These are phyloP conservation scores for Gopherus flavomarginatus DNA, from an alignment of 2,113 vertebrate species.

Conservation along the genomic window DNA sequence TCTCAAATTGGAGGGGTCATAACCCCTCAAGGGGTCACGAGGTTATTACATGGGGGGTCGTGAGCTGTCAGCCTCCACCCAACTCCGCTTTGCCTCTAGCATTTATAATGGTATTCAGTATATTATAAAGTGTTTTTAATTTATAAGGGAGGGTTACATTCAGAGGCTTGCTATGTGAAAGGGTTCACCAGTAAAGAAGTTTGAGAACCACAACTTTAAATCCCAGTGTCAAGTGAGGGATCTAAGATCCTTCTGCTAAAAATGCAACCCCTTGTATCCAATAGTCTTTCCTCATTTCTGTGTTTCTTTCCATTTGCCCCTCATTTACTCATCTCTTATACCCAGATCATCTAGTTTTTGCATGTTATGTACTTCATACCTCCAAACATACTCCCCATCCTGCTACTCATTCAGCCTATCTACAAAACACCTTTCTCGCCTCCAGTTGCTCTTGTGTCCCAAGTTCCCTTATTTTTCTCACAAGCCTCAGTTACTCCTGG, in stretches of 20 bases:
- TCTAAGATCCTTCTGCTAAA: background rate
- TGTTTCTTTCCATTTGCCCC: background rate
- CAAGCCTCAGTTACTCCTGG: background rate
- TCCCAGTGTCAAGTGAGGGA: background rate
- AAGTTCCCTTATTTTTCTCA: background rate
- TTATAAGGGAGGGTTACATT: too few species aligned
- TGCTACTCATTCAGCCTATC: background rate
- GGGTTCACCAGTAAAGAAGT: too few species aligned
- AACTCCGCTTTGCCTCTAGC: too few species aligned
- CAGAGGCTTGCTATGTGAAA: too few species aligned
- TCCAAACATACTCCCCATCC: too few species aligned
- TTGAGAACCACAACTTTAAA: background rate
- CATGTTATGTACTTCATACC: background rate
- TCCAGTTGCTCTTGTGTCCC: background rate
- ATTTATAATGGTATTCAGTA: too few species aligned
- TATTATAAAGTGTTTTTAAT: too few species aligned
- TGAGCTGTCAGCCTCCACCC: too few species aligned
- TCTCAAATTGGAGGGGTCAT: too few species aligned
- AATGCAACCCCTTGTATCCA: background rate
- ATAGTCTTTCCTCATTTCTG: background rate
- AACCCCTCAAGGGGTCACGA: too few species aligned
- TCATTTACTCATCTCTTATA: background rate
- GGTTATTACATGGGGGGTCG: too few species aligned
- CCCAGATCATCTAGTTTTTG: background rate
- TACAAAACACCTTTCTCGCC: background rate